Evolutionary conservation across 2,797 vertebrate species (phyloP).

Genomic region (Sandelia bainsii): DNA sequence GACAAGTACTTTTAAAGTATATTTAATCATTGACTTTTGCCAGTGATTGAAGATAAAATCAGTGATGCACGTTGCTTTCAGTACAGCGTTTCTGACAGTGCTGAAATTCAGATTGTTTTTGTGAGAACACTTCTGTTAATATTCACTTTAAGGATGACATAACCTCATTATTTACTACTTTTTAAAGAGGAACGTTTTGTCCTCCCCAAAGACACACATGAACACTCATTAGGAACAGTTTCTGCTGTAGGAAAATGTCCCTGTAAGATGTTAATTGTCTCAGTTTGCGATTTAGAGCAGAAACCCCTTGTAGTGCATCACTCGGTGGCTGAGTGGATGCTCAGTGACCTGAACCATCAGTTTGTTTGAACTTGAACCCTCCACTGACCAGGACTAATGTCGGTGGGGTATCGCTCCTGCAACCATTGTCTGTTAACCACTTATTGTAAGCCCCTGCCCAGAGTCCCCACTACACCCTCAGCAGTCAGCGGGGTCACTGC

Average conservation of each 20-base stretch:
- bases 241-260: slow-evolving; percentile 7
- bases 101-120: no score
- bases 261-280: slow-evolving; percentile 31
- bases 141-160: no score
- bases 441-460: neutral
- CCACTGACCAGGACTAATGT: slow-evolving; percentile 10
- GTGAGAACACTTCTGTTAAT: no score
- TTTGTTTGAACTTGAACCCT: slow-evolving; percentile 52
- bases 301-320: slow-evolving; percentile 51
- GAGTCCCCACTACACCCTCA: neutral
- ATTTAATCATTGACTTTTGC: no score
- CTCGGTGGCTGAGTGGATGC: slow-evolving; percentile 12
- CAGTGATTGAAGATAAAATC: no score
- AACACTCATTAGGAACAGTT: neutral
- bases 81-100: neutral
- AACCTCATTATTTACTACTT: neutral
- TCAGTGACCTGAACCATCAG: slow-evolving; percentile 42
- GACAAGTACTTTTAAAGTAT: no score
- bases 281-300: slow-evolving; percentile 56
- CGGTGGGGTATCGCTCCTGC: neutral
- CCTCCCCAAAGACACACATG: neutral
- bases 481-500: slow-evolving; percentile 18
- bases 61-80: neutral
- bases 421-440: neutral
- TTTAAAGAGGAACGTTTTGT: no score